Evolutionary conservation across 2,113 vertebrate species (phyloP), one percentile per base, ranked within the genome.

Genomic region (Gadus chalcogrammus): DNA sequence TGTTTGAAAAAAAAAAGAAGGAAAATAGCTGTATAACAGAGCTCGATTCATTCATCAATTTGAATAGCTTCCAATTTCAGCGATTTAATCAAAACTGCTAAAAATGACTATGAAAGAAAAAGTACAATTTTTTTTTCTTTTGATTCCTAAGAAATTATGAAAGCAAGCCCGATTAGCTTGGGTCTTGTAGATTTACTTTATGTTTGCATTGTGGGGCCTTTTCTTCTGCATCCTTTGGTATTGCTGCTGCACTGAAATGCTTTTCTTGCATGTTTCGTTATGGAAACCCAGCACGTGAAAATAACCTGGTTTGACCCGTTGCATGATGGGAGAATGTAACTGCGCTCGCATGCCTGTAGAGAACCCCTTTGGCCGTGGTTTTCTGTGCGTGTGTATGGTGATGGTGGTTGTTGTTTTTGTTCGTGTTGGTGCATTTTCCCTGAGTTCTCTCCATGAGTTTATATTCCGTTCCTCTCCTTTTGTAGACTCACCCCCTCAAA

Each of bases 291-390:
- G 94, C 91, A 93, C 88, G 91, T 90, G 71, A 86, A 93, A 92
- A 91, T 90, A 89, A 85, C 81, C 42, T 48, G 42, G 42, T 48
- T 88, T 88, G 83, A 94, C 93, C 88, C 94, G 94, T 92, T 98
- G 97, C 96, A 98, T 95, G 97, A 92, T 93, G 92, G 94, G 91
- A 95, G 97, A 98, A 97, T 97, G 97, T 95, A 93, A 93, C 89
- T 91, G 85, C 85, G 91, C 95, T 93, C 93, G 97, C 97, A 99
- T 99, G 97, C 92, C 80, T 91, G 76, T 75, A 82, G 81, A 77
- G 72, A 84, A 88, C 83, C 71, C 81, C 69, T 89, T 83, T 87
- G 87, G 87, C 88, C 82, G 72, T 85, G 61, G 61, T 62, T 62
- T 27, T 62, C 15, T 58, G 55, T 53, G 65, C 76, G 84, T 82